phyloP scores from a whole-genome alignment of 1,140 invertebrate genomes.

The Agrilus planipennis region DNA sequence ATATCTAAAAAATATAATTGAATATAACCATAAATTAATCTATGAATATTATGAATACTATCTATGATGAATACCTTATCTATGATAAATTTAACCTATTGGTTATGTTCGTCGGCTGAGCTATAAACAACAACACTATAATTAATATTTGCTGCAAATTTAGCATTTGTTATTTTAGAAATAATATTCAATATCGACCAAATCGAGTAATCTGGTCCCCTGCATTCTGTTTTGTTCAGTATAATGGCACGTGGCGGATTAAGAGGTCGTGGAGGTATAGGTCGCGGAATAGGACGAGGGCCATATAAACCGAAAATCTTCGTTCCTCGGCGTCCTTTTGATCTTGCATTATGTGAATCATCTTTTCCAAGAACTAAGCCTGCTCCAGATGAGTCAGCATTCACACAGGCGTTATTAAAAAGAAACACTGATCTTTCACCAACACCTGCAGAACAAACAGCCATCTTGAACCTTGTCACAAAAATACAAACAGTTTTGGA shows the following conservation, averaged over 20 bases:
- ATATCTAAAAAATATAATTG: too few relatives aligned
- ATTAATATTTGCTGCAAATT: too few relatives aligned
- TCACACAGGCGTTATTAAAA: slow-evolving; percentile 83
- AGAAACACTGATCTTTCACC: slow-evolving; percentile 84
- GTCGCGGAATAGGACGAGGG: slow-evolving; percentile 53
- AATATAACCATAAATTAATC: too few relatives aligned
- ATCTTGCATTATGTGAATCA: slow-evolving; percentile 75
- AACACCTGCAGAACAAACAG: slow-evolving; percentile 75
- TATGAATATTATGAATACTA: too few relatives aligned
- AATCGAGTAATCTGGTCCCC: too few relatives aligned
- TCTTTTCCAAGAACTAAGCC: slow-evolving; percentile 80
- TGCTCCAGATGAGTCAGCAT: slow-evolving; percentile 64
- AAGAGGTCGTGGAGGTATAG: slow-evolving; percentile 51
- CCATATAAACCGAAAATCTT: slow-evolving; percentile 55
- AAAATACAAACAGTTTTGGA: slow-evolving; percentile 88
- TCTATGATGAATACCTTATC: too few relatives aligned
- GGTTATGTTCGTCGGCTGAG: too few relatives aligned
- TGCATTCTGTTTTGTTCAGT: too few relatives aligned
- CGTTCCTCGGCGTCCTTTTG: slow-evolving; percentile 80
- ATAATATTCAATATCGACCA: too few relatives aligned
- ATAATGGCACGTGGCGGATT: slow-evolving; percentile 46
- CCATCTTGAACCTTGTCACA: slow-evolving; percentile 83
- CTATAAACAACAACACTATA: too few relatives aligned
- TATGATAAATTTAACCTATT: too few relatives aligned
- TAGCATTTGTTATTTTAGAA: too few relatives aligned